A percentile compares a stretch with the other conserved stretches of the same genome.
These are phyloP conservation scores for Acrocyrtus sp. DNA, from an alignment of 2,888 invertebrate species.

Conservation along the genomic window DNA sequence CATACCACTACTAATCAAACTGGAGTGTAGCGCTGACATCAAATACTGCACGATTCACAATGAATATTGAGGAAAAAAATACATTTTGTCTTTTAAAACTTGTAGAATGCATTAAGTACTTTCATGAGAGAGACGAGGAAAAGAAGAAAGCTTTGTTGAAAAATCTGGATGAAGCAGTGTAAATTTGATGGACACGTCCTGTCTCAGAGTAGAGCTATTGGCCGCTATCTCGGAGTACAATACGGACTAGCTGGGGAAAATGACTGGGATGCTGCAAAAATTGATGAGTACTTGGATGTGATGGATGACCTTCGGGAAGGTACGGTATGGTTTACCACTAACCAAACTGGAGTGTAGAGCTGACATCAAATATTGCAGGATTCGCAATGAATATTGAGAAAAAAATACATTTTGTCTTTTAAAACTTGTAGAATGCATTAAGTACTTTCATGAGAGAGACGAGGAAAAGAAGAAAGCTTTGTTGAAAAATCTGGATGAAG, in stretches of 20 bases:
- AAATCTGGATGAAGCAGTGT: conserved; percentile 4
- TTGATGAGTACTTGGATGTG: conserved; percentile 17
- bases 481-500: conserved; percentile 10
- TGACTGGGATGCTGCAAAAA: conserved; percentile 20
- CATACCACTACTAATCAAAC: no score
- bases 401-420: background rate
- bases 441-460: background rate
- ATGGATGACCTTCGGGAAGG: conserved; percentile 13
- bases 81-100: background rate
- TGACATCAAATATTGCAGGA: background rate
- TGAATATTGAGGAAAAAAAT: background rate
- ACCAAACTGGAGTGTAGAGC: no score
- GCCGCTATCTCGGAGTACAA: background rate
- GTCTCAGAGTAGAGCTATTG: conserved; percentile 13
- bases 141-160: conserved; percentile 15
- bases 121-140: background rate
- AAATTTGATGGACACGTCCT: conserved; percentile 2
- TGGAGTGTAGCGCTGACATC: no score
- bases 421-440: background rate
- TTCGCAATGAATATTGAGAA: background rate
- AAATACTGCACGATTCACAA: background rate
- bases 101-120: conserved; percentile 3
- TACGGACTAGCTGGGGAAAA: conserved; percentile 8
- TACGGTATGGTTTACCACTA: no score
- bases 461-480: conserved; percentile 11